These are phyloP conservation scores for Dicyrtomina minuta DNA, from an alignment of 2,888 invertebrate species.

Conservation along the genomic window DNA sequence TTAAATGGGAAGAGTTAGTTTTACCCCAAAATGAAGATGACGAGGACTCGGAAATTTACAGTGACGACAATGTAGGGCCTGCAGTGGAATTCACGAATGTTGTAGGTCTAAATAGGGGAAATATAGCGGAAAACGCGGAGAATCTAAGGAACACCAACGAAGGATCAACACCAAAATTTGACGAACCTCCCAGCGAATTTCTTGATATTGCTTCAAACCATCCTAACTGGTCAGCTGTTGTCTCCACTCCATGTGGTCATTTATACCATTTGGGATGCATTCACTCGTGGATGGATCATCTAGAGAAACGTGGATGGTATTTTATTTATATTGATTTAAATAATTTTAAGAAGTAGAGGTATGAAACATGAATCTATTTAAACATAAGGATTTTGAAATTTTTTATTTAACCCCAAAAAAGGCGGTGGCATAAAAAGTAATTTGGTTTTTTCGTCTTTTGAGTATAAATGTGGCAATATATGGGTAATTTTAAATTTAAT, in stretches of 20 bases:
- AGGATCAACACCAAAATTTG: neutral
- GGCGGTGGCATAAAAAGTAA: too few relatives aligned
- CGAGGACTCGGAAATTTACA: neutral
- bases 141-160: neutral
- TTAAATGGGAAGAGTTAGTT: conserved; percentile 9
- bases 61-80: neutral
- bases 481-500: too few relatives aligned
- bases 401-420: too few relatives aligned
- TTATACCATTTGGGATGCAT: conserved; percentile 28
- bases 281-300: conserved; percentile 16
- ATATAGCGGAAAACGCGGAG: neutral
- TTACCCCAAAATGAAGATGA: neutral
- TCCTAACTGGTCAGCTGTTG: conserved; percentile 12
- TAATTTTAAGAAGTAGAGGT: neutral
- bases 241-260: conserved; percentile 31
- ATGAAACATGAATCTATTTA: too few relatives aligned
- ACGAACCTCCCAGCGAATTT: neutral
- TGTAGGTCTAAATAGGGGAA: neutral
- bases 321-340: neutral
- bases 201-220: neutral
- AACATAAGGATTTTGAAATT: too few relatives aligned
- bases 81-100: too few relatives aligned
- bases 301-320: conserved; percentile 25
- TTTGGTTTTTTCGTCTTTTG: too few relatives aligned
- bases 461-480: too few relatives aligned